A percentile compares a stretch with the other conserved stretches of the same genome.
phyloP scores from a whole-genome alignment of 1,140 invertebrate genomes.

The Drosophila sechellia region DNA sequence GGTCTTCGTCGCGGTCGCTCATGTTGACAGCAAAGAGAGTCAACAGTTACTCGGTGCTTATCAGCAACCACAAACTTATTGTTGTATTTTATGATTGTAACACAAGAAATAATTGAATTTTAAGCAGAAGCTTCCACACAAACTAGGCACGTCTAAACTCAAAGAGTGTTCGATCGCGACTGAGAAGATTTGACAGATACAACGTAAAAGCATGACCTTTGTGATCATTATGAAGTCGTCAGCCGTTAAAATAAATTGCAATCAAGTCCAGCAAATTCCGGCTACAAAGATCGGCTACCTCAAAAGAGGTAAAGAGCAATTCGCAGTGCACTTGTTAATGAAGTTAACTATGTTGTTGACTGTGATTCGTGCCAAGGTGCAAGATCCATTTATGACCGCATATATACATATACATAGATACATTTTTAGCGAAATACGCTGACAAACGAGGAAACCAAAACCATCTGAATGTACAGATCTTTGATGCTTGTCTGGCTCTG shows the following conservation, averaged over 20 bases:
- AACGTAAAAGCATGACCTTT: too few relatives aligned
- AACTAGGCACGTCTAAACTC: too few relatives aligned
- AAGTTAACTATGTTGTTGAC: constrained; percentile 64
- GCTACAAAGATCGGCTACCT: constrained; percentile 2
- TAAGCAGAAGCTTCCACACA: too few relatives aligned
- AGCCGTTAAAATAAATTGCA: background rate
- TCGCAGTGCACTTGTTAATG: constrained; percentile 68
- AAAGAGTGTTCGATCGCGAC: too few relatives aligned
- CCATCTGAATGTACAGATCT: constrained; percentile 27
- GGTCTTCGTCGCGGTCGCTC: too few relatives aligned
- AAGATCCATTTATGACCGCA: constrained; percentile 14
- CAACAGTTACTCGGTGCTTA: too few relatives aligned
- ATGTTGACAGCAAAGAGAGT: too few relatives aligned
- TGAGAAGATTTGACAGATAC: too few relatives aligned
- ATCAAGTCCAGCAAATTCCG: constrained; percentile 32
- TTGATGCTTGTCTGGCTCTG: constrained; percentile 40
- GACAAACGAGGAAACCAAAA: constrained; percentile 62
- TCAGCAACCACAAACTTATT: too few relatives aligned
- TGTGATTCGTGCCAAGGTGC: constrained; percentile 69
- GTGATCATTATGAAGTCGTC: too few relatives aligned
- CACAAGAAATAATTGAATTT: too few relatives aligned
- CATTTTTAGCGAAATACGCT: constrained; percentile 39
- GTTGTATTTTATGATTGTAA: too few relatives aligned
- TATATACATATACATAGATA: constrained; percentile 30
- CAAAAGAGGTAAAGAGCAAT: constrained; percentile 23